phyloP scores from a whole-genome alignment of 2,888 invertebrate genomes.

The Colletes collaris region DNA sequence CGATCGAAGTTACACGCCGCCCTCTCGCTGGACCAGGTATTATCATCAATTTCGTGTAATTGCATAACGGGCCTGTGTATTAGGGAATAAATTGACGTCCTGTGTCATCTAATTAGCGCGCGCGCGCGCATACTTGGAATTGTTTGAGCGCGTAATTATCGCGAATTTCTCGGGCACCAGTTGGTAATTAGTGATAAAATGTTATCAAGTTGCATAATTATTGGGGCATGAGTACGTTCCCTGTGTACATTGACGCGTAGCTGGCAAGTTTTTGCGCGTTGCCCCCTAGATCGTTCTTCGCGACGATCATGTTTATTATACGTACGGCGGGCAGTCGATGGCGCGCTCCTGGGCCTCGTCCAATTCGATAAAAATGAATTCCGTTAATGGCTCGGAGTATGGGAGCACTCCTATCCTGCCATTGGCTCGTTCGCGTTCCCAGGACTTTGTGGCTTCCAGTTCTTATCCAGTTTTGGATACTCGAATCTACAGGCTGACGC shows the following conservation, averaged over 20 bases:
- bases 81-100: conserved; percentile 55
- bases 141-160: conserved; percentile 57
- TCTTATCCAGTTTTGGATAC: too few species aligned
- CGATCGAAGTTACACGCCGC: conserved; percentile 45
- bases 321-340: not conserved
- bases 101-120: conserved; percentile 54
- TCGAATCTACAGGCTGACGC: too few species aligned
- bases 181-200: conserved; percentile 55
- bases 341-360: conserved; percentile 15
- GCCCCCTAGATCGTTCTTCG: conserved; percentile 7
- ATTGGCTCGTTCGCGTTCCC: not conserved
- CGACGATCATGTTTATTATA: conserved; percentile 17
- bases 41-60: conserved; percentile 58
- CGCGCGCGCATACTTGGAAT: conserved; percentile 51
- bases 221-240: conserved; percentile 9
- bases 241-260: conserved; percentile 8
- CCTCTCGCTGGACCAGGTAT: conserved; percentile 17
- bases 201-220: conserved; percentile 46
- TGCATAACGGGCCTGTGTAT: conserved; percentile 42
- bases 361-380: conserved; percentile 46
- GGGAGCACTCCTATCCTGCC: not conserved
- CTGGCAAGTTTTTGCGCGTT: conserved; percentile 11
- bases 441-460: not conserved
- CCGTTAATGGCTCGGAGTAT: conserved; percentile 26
- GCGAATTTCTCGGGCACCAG: conserved; percentile 46